Conservation (phyloP, 2,888 invertebrate species). For the Ormyrus nitidulus region DNA sequence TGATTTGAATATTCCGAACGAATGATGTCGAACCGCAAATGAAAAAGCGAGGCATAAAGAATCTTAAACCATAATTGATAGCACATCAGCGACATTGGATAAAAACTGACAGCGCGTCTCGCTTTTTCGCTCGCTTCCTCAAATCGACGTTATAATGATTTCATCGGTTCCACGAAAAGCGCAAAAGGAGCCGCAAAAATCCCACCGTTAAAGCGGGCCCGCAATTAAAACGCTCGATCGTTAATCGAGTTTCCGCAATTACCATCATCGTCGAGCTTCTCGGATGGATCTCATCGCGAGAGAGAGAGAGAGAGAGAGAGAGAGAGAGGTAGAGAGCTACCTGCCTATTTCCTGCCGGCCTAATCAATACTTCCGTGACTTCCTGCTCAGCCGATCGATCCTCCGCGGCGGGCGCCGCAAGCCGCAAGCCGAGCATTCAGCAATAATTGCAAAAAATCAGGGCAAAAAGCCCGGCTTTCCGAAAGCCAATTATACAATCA, state of each 20-base stretch:
- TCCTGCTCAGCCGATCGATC: slow-evolving; percentile 4
- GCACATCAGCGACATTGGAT: no score
- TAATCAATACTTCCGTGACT: slow-evolving; percentile 14
- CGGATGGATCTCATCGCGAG: background rate
- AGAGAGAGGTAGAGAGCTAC: background rate
- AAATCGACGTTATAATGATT: no score
- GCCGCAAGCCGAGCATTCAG: background rate
- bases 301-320: background rate
- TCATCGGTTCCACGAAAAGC: no score
- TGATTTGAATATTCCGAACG: no score
- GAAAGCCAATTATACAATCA: slow-evolving; percentile 42
- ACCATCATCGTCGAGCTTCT: background rate
- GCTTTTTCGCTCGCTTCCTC: no score
- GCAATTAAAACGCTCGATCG: background rate
- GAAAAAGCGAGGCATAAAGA: no score
- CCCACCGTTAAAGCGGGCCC: background rate
- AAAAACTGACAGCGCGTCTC: no score
- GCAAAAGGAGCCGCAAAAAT: no score
- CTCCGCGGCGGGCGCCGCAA: background rate
- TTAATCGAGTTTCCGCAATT: slow-evolving; percentile 30
- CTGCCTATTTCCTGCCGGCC: background rate
- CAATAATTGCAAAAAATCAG: background rate
- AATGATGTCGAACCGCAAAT: no score
- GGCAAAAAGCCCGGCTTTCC: background rate
- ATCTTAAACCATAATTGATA: no score